phyloP scores from a whole-genome alignment of 2,888 invertebrate species.

The Xestia ashworthii region DNA sequence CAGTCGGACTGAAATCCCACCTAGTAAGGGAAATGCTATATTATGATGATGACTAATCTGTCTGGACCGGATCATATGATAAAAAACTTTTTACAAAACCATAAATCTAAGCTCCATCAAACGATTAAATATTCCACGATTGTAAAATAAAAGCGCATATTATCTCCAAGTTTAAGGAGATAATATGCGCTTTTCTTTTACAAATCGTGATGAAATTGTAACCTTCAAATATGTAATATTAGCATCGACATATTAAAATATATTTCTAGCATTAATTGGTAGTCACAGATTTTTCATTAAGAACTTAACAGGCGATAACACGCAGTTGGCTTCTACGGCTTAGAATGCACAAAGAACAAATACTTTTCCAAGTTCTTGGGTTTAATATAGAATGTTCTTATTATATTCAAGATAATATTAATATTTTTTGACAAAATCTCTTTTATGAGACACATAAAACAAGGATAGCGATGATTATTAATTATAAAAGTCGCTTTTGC shows the following conservation, averaged over 20 bases:
- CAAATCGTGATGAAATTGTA: background rate
- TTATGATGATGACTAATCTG: background rate
- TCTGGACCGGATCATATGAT: background rate
- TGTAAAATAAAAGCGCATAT: too few species aligned
- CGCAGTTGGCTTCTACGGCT: background rate
- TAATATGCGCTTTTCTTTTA: background rate
- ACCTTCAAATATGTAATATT: background rate
- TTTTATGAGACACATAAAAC: constrained; percentile 16
- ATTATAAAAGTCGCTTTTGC: background rate
- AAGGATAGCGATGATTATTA: constrained; percentile 6
- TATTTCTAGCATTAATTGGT: background rate
- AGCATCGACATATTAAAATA: background rate
- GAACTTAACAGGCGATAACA: background rate
- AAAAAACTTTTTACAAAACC: background rate
- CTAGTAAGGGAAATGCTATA: background rate
- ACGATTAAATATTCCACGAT: background rate
- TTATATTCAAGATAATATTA: constrained; percentile 5
- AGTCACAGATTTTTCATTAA: background rate
- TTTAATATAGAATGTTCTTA: constrained; percentile 2
- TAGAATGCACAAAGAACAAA: constrained; percentile 3
- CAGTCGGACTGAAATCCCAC: background rate
- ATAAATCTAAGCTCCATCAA: background rate
- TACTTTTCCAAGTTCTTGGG: background rate
- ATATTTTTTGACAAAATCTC: background rate
- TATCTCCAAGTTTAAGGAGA: too few species aligned